Percentiles rank a stretch among this genome's conserved stretches.
These are phyloP conservation scores for Brenthis hecate DNA, from an alignment of 2,888 invertebrate species.

Conservation along the genomic window DNA sequence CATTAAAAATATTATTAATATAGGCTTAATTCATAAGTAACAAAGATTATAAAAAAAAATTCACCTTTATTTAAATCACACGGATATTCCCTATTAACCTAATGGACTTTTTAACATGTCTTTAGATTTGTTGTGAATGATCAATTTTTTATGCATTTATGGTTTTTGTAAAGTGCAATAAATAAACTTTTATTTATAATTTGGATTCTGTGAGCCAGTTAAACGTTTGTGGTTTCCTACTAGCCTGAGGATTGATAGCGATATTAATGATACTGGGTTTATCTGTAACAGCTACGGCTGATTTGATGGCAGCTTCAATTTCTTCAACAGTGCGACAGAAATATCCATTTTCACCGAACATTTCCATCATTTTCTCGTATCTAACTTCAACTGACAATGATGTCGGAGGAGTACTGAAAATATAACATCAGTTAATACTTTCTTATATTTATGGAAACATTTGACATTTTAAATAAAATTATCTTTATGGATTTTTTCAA, in stretches of 20 bases:
- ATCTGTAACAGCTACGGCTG: conserved; percentile 86
- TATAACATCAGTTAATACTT: conserved; percentile 2
- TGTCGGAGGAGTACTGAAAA: conserved; percentile 90
- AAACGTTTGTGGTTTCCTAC: conserved; percentile 94
- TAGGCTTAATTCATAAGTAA: too few species aligned
- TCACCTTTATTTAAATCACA: too few species aligned
- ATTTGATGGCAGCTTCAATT: conserved; percentile 86
- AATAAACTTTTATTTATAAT: conserved; percentile 76
- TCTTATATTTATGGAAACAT: too few species aligned
- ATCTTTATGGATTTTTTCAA: too few species aligned
- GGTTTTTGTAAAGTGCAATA: background rate
- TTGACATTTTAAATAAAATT: too few species aligned
- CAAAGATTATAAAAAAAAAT: too few species aligned
- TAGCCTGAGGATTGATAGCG: conserved; percentile 93
- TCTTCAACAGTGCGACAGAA: conserved; percentile 90
- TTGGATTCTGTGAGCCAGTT: conserved; percentile 97
- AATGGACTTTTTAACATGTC: too few species aligned
- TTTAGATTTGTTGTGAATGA: too few species aligned
- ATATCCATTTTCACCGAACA: conserved; percentile 92
- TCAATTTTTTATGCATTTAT: background rate
- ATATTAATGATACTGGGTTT: conserved; percentile 95
- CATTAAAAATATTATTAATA: too few species aligned
- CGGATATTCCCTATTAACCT: too few species aligned
- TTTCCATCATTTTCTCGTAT: conserved; percentile 95
- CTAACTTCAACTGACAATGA: conserved; percentile 89